Base-by-base conservation (phyloP, 35 echinoderm and acorn worm genomes). In the Anneissia japonica region DNA sequence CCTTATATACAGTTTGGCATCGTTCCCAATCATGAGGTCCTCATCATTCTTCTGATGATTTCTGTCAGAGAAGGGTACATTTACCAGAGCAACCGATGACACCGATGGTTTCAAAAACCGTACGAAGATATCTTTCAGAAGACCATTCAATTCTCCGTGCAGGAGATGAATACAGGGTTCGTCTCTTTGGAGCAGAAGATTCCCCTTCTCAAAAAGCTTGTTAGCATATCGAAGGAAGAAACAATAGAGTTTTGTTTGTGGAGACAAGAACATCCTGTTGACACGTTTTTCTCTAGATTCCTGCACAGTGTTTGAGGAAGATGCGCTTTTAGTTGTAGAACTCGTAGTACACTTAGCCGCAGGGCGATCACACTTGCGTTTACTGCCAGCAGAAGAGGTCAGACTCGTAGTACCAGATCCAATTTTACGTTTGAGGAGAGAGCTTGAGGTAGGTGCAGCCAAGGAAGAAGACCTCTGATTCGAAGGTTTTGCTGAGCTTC, bases 101-200 rank as follows among this genome's bases (percentile, higher is more conserved):
- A 81, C 86, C 31, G 51, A 32, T 29, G 86, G 86, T 37, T 81
- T 73, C 1, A 88, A 3, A 82, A 88, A 56, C 36, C 86, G 46
- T 80, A 46, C 80, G 7, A 88, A 46, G 38, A 88, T 36, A 26
- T 0, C 81, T 38, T 32, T 37, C 7, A 88, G 86, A 38, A 81
- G 86, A 82, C 34, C 30, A 28, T 81, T 32, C 17, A 88, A 78
- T 31, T 81, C 81, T 36, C 45, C 45, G 74, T 88, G 86, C 12
- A 82, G 12, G 4, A 55, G n/a, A 72, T 88, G 86, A 37, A 88
- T 88, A 34, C 51, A 78, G 13, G 77, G 79, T 37, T 88, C 86
- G 72, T 88, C 86, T 39, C 64, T 88, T 55, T 88, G 86, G 38
- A 88, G 30, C 35, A 80, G 77, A 80, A 80, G 77, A 80, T 80